These are phyloP conservation scores for Micoletzkya japonica DNA, from an alignment of 2,888 invertebrate genomes.

Conservation along the genomic window DNA sequence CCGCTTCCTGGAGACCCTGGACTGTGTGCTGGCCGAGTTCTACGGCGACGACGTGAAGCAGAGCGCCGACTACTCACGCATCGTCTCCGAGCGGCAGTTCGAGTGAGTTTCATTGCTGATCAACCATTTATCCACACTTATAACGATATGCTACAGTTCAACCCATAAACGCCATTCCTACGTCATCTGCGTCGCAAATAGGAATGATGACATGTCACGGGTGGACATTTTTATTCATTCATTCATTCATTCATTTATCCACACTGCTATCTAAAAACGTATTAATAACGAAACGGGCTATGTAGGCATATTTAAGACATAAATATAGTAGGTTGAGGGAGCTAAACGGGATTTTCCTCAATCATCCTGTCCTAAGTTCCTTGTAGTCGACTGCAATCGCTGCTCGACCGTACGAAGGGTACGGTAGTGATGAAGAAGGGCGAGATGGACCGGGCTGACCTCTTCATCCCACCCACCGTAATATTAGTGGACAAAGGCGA, in stretches of 20 bases:
- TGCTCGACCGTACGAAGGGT: constrained; percentile 73
- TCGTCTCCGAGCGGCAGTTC: constrained; percentile 84
- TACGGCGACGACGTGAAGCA: constrained; percentile 78
- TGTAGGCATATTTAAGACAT: no score
- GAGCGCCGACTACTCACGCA: constrained; percentile 82
- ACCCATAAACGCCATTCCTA: neutral
- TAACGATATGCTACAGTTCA: neutral
- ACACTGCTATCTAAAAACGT: no score
- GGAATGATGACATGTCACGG: no score
- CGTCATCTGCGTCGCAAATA: no score
- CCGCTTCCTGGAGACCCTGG: constrained; percentile 35
- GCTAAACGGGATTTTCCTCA: neutral
- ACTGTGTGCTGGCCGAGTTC: constrained; percentile 68
- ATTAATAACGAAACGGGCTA: no score
- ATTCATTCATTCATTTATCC: no score
- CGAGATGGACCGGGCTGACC: constrained; percentile 75
- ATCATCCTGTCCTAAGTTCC: no score
- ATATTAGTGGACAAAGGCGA: constrained; percentile 74
- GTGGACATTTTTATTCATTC: no score
- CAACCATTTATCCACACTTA: neutral
- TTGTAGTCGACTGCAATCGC: constrained; percentile 75
- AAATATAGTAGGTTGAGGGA: neutral
- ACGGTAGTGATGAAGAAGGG: constrained; percentile 78
- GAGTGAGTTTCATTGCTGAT: constrained; percentile 67
- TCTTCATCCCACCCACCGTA: constrained; percentile 84